A percentile compares a stretch with the other conserved stretches of the same genome.
Conservation (phyloP, 2,113 vertebrate species). For the Hoplias malabaricus region DNA sequence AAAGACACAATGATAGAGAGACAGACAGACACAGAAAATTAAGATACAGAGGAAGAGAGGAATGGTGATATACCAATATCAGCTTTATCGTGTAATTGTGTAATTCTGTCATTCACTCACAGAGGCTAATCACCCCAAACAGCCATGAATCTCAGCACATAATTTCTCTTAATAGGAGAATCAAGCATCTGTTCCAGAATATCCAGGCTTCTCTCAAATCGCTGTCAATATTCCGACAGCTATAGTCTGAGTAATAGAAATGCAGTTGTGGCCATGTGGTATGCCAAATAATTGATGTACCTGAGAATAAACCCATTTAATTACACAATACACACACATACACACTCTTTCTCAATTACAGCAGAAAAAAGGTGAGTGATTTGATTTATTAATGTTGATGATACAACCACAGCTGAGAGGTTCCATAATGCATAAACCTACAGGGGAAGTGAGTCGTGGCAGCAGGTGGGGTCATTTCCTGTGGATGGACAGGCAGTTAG, state of each 20-base stretch:
- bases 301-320: conserved; percentile 3
- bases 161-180: conserved; percentile 23
- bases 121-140: conserved; percentile 45
- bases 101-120: conserved; percentile 40
- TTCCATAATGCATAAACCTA: conserved; percentile 56
- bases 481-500: conserved; percentile 30
- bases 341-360: not conserved
- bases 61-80: not conserved
- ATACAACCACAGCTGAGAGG: conserved; percentile 7
- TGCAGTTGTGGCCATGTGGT: not conserved
- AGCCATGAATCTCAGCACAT: conserved; percentile 31
- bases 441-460: conserved; percentile 56
- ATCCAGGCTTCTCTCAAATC: conserved; percentile 14
- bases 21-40: not conserved
- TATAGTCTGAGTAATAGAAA: conserved; percentile 15
- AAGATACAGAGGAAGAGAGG: not conserved
- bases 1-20: not conserved
- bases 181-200: conserved; percentile 3
- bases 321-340: not conserved
- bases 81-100: conserved; percentile 26
- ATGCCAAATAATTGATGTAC: not conserved
- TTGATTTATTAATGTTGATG: conserved; percentile 32
- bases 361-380: not conserved
- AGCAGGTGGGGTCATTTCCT: conserved; percentile 8
- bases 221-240: conserved; percentile 10